These are phyloP conservation scores for Nerophis ophidion DNA, from an alignment of 2,113 vertebrate species.

Conservation along the genomic window DNA sequence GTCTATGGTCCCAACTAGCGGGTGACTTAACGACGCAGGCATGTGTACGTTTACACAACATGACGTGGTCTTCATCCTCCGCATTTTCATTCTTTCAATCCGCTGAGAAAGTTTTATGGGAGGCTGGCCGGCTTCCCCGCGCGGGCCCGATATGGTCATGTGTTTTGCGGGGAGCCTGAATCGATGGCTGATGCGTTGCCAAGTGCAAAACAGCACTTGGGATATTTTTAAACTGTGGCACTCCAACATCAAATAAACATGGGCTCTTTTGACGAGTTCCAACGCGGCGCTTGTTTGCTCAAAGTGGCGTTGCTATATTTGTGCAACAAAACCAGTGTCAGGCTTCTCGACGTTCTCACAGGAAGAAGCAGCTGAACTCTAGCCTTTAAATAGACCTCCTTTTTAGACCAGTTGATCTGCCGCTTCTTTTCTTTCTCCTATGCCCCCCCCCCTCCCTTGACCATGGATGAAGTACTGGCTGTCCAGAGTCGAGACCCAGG, in stretches of 20 bases:
- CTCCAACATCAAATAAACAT: slow-evolving; percentile 7
- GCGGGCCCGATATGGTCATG: slow-evolving; percentile 54
- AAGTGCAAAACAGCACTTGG: not conserved
- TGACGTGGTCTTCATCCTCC: slow-evolving; percentile 38
- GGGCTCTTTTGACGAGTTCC: not conserved
- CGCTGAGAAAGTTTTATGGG: slow-evolving; percentile 18
- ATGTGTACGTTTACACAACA: slow-evolving; percentile 64
- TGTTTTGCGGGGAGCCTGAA: slow-evolving; percentile 21
- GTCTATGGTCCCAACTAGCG: no score
- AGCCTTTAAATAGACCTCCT: no score
- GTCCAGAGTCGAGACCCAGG: no score
- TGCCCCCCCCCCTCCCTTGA: no score
- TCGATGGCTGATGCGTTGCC: slow-evolving; percentile 2
- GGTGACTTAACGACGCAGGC: slow-evolving; percentile 57
- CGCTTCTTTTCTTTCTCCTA: no score
- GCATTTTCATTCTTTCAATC: not conserved
- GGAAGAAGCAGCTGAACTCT: no score
- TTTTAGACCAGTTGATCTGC: no score
- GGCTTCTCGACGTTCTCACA: no score
- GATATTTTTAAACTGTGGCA: not conserved
- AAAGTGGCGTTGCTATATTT: no score
- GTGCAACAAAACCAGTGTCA: no score
- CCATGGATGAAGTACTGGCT: no score
- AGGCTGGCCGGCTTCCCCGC: slow-evolving; percentile 52
- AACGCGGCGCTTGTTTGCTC: not conserved